Base-by-base conservation (phyloP, 1,140 invertebrate species). In the Hesperophylax magnus region DNA sequence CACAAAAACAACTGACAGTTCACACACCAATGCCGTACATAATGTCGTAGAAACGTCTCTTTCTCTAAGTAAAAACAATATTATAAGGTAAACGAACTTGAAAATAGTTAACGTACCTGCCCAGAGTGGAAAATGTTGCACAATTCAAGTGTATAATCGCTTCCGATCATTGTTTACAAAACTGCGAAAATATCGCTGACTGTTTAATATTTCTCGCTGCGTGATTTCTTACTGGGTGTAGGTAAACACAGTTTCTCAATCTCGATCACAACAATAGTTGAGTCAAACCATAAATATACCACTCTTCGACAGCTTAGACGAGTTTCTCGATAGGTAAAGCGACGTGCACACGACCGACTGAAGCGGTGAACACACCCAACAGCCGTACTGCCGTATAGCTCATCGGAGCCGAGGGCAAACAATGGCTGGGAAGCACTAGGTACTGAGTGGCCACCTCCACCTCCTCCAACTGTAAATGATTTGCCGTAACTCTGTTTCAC, bases 111-210 rank as follows among this genome's bases (percentile, higher is more conserved):
- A 47, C 91, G 91, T 90, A 95, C 95, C 90, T 96, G 94, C 79
- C 96, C 96, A 31, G 96, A 96, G 86, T 98, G 95, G 85, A 95
- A 97, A 58, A 98, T 95, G 88, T 96, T 97, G 79, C 94, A 93
- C 75, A 98, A 90, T 87, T 98, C 97, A 85, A 98, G 90, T 27
- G 95, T 93, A 87, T 96, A 97, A 86, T 97, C 96, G 84, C 92
- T 94, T 24, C 93, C 92, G 71, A 95, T 93, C 95, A 96, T 96
- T 47, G 39, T 47, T 47, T 47, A 47, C 39, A 47, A 47, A 34
- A 39, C 9, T 47, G 39, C 39, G 39, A 47, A 47, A 47, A 47
- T 47, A 56, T 88, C 91, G 60, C 27, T 14, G 39, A 47, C 9
- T 7, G 47, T 63, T 63, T 9, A n/a, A 56, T 18, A 22, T 18